These are phyloP conservation scores for Notechis scutatus DNA, from an alignment of 2,113 vertebrate species.

Conservation along the genomic window DNA sequence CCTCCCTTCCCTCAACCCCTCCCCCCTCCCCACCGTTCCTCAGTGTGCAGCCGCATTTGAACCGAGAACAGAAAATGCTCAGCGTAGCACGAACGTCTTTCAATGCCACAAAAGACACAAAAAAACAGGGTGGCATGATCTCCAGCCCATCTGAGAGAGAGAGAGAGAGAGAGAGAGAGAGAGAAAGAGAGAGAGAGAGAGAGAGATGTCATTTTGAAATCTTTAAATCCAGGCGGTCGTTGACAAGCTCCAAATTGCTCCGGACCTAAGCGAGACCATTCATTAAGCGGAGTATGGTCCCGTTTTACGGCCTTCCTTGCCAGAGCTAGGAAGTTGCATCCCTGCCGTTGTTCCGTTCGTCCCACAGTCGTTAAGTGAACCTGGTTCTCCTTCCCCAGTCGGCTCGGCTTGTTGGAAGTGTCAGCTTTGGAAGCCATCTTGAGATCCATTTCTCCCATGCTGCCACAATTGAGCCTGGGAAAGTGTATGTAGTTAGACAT, in stretches of 20 bases:
- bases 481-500: no score
- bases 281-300: rapidly evolving
- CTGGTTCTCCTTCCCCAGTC: no score
- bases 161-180: no score
- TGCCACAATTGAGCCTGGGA: no score
- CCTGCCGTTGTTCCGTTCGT: no score
- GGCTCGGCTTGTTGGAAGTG: no score
- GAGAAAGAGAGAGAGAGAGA: no score
- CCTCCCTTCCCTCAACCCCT: background rate
- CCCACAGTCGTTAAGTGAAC: no score
- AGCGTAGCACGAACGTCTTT: background rate
- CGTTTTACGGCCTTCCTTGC: background rate
- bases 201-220: background rate
- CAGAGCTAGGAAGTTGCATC: no score
- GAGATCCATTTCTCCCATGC: no score
- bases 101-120: background rate
- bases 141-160: background rate
- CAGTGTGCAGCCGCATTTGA: no score
- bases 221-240: background rate
- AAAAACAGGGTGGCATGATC: background rate
- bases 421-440: no score
- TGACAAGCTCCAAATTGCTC: background rate
- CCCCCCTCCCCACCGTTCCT: background rate
- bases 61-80: background rate
- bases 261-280: background rate